These are phyloP conservation scores for Echinops telfairi DNA, from an alignment of 2,113 vertebrate species.

Conservation along the genomic window DNA sequence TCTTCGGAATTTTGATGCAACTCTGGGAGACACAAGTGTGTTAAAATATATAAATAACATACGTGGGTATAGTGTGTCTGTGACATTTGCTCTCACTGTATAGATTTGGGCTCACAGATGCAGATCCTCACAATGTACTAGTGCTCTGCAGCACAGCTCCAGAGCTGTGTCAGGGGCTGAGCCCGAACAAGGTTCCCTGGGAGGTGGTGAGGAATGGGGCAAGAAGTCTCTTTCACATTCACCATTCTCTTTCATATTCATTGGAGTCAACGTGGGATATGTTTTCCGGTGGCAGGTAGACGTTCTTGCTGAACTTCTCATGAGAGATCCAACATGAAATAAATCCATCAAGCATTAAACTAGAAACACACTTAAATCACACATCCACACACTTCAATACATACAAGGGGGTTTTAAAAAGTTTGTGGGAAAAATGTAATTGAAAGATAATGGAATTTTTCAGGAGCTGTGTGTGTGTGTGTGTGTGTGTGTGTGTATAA, in stretches of 20 bases:
- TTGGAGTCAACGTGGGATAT: neutral
- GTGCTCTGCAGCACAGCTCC: neutral
- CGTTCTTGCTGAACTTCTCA: neutral
- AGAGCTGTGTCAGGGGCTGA: neutral
- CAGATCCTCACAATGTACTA: neutral
- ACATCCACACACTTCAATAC: neutral
- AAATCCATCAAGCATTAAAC: constrained; percentile 5
- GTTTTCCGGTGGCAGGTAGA: neutral
- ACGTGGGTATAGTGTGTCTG: neutral
- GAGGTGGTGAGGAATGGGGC: rapidly evolving
- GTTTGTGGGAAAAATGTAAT: too few relatives aligned
- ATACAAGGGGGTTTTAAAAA: too few relatives aligned
- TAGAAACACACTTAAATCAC: neutral
- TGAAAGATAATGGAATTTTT: too few relatives aligned
- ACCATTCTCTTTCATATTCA: neutral
- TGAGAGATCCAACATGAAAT: constrained; percentile 39
- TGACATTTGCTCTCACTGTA: constrained; percentile 52
- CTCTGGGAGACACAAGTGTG: neutral
- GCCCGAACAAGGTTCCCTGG: neutral
- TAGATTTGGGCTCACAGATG: neutral
- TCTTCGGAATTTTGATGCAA: constrained; percentile 50
- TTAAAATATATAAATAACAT: neutral
- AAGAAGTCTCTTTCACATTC: neutral
- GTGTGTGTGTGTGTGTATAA: neutral
- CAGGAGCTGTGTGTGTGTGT: too few relatives aligned